Evolutionary conservation across 1,140 invertebrate genomes (phyloP).

Genomic region (Lutraria rhynchaena): DNA sequence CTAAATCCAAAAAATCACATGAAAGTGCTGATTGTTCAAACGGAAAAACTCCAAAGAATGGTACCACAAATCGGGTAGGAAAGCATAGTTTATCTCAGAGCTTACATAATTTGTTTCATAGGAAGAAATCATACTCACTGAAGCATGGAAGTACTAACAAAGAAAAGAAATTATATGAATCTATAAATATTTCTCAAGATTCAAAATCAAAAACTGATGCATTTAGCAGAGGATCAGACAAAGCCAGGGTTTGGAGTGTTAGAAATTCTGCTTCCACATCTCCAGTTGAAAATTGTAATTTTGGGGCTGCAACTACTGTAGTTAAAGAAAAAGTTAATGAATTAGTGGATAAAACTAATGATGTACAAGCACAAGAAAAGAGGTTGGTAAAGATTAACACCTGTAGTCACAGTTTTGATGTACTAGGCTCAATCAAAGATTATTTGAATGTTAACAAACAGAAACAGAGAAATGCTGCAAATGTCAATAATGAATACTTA

Average conservation of each 20-base stretch:
- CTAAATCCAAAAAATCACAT: too few species aligned
- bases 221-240: background rate
- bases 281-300: background rate
- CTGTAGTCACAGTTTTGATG: constrained; percentile 15
- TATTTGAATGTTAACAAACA: background rate
- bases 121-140: constrained; percentile 3
- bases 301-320: too few species aligned
- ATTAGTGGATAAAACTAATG: too few species aligned
- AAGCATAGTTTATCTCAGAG: constrained; percentile 10
- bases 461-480: background rate
- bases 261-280: constrained; percentile 28
- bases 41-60: too few species aligned
- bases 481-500: background rate
- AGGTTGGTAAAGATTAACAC: background rate
- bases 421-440: constrained; percentile 4
- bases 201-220: background rate
- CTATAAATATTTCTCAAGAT: background rate
- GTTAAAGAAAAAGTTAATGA: background rate
- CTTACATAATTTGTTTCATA: constrained; percentile 7
- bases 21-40: too few species aligned
- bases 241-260: constrained; percentile 24
- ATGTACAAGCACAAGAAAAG: too few species aligned
- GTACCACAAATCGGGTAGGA: too few species aligned
- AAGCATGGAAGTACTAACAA: background rate
- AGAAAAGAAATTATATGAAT: constrained; percentile 9